Base-by-base conservation (phyloP, 2,797 vertebrate species). In the Cyclura pinguis region DNA sequence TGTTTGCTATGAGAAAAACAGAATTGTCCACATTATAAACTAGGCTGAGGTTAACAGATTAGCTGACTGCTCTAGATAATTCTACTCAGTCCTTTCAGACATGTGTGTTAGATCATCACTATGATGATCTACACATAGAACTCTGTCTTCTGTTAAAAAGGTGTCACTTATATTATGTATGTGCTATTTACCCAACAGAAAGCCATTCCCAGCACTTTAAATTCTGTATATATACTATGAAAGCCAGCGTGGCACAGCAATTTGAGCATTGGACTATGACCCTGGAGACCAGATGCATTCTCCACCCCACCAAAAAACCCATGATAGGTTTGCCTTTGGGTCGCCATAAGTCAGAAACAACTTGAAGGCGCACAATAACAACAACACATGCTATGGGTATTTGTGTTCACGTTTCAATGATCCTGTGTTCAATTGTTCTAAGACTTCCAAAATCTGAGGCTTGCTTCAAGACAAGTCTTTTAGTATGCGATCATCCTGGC, bases 21-120 rank as follows among this genome's bases (percentile, higher is more conserved):
- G 90, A 92, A 91, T 22, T 94, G 42, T 84, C 91, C 87, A 1
- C 52, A 20, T 10, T 32, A 86, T 90, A 91, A 91, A 95, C 32
- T 95, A 89, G 91, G 93, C 80, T 62, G 0, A 12, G 89, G 89
- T 88, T 47, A 29, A 76, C 95, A 96, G 94, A 93, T 95, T 94
- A 92, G 80, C 0, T 77, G 92, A 72, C 93, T 78, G 90, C 0
- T 0, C 84, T 69, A 84, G 1, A 29, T 0, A 89, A 22, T 42
- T 52, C 80, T 77, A 84, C 93, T 84, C 57, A 67, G 87, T 18
- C 83, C 91, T 95, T 80, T 92, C 91, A 80, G 92, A 85, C 92
- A 82, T 0, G 0, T 0, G 52, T 16, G 80, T 74, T 80, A 91
- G 59, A 24, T 94, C 89, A 95, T 95, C 92, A 94, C 93, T 86